A percentile compares a stretch with the other conserved stretches of the same genome.
phyloP scores from a whole-genome alignment of 2,888 invertebrate species.

The Stictocephala bisonia region DNA sequence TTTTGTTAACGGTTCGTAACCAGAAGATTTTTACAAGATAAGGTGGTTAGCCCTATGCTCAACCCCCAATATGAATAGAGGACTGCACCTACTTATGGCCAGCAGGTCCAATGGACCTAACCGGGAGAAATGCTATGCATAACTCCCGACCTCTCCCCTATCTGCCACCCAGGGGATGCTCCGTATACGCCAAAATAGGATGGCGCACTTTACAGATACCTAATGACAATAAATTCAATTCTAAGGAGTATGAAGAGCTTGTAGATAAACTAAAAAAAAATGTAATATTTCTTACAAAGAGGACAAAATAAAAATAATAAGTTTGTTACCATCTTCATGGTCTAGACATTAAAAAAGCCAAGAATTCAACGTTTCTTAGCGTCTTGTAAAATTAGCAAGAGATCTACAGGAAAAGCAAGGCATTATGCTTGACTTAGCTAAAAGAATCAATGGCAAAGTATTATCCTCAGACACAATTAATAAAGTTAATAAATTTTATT shows the following conservation, averaged over 20 bases:
- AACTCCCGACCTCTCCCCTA: too few relatives aligned
- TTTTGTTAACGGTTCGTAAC: too few relatives aligned
- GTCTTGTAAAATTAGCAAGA: constrained; percentile 17
- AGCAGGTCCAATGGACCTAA: too few relatives aligned
- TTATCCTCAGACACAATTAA: neutral
- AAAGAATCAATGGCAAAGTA: constrained; percentile 7
- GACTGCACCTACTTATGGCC: too few relatives aligned
- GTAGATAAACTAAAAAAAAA: constrained; percentile 21
- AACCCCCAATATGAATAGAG: too few relatives aligned
- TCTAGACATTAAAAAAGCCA: constrained; percentile 2
- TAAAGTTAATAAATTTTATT: constrained; percentile 7
- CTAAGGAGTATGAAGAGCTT: neutral
- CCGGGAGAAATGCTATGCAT: too few relatives aligned
- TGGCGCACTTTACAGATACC: constrained; percentile 17
- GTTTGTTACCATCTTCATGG: constrained; percentile 30
- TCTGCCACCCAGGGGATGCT: too few relatives aligned
- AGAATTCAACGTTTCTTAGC: constrained; percentile 21
- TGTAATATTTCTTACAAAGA: constrained; percentile 25
- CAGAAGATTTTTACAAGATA: too few relatives aligned
- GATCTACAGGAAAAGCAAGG: constrained; percentile 9
- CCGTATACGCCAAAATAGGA: too few relatives aligned
- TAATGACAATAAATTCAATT: neutral
- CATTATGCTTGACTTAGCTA: constrained; percentile 14
- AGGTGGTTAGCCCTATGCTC: too few relatives aligned
- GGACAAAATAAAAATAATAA: constrained; percentile 33